Percentiles rank a stretch among this genome's conserved stretches.
Evolutionary conservation across 1,140 invertebrate species (phyloP).

Genomic region (Augochlora pura): DNA sequence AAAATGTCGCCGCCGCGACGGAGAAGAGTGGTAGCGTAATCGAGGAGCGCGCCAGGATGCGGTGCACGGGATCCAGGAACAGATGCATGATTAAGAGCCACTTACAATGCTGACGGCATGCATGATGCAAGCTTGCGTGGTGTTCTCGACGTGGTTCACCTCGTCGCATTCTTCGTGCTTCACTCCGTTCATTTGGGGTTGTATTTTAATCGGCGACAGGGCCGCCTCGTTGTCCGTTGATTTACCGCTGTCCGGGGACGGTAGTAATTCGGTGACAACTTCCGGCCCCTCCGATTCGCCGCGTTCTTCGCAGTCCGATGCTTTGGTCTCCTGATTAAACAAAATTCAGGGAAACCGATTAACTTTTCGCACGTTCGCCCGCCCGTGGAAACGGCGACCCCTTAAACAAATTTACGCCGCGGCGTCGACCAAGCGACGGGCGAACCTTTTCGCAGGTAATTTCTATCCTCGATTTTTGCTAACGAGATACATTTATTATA

Average conservation of each 20-base stretch:
- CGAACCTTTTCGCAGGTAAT: too few species aligned
- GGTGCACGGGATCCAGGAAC: too few species aligned
- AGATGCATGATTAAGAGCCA: constrained; percentile 37
- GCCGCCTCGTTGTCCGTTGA: constrained; percentile 77
- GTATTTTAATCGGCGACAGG: constrained; percentile 75
- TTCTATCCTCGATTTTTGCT: too few species aligned
- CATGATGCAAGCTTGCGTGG: constrained; percentile 79
- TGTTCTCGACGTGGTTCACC: constrained; percentile 74
- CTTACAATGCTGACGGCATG: constrained; percentile 82
- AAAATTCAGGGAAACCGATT: neutral
- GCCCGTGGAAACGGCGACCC: too few species aligned
- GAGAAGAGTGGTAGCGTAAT: too few species aligned
- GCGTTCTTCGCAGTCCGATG: constrained; percentile 71
- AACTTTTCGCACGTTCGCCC: too few species aligned
- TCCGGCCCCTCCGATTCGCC: constrained; percentile 72
- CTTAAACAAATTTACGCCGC: too few species aligned
- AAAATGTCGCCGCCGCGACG: too few species aligned
- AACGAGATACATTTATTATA: too few species aligned
- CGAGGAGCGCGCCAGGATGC: too few species aligned
- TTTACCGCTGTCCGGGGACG: constrained; percentile 76
- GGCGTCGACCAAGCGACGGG: too few species aligned
- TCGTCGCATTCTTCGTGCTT: constrained; percentile 76
- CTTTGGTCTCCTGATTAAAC: constrained; percentile 65
- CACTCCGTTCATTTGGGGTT: constrained; percentile 71
- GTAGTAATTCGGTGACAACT: constrained; percentile 69